phyloP scores from a whole-genome alignment of 2,888 invertebrate genomes.

The Gisinianus flammeolus region DNA sequence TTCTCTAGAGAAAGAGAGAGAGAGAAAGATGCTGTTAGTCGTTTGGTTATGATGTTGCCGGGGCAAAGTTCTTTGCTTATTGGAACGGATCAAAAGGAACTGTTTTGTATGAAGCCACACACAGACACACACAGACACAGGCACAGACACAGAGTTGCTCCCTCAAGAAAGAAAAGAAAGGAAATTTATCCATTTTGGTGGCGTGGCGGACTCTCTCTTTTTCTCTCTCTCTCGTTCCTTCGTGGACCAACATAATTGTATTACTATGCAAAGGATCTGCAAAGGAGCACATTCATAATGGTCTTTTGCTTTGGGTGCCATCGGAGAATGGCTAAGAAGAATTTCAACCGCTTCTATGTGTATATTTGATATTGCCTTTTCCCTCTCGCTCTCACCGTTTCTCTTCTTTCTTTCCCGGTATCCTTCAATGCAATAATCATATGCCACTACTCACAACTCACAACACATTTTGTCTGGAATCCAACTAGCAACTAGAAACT shows the following conservation, averaged over 20 bases:
- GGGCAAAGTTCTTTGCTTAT: conserved; percentile 55
- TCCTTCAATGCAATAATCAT: conserved; percentile 25
- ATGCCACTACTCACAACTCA: background rate
- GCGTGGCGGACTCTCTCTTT: conserved; percentile 49
- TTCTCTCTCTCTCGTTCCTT: background rate
- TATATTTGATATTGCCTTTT: too few relatives aligned
- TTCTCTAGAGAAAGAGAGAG: conserved; percentile 1
- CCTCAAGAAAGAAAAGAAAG: conserved; percentile 47
- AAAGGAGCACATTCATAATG: conserved; percentile 45
- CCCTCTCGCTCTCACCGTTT: conserved; percentile 1
- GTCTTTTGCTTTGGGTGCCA: conserved; percentile 37
- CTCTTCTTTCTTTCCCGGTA: background rate
- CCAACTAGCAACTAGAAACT: background rate
- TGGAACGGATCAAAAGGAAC: conserved; percentile 57
- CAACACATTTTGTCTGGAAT: background rate
- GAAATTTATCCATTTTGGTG: conserved; percentile 55
- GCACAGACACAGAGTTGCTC: conserved; percentile 42
- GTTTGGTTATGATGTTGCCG: background rate
- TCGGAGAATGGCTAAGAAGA: conserved; percentile 33
- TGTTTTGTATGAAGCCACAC: conserved; percentile 54
- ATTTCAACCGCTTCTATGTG: conserved; percentile 8
- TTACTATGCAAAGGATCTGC: conserved; percentile 49
- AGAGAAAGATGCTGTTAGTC: background rate
- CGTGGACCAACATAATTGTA: conserved; percentile 52
- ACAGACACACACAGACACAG: background rate